phyloP scores from a whole-genome alignment of 2,888 invertebrate species.

The Mellilla xanthometata region DNA sequence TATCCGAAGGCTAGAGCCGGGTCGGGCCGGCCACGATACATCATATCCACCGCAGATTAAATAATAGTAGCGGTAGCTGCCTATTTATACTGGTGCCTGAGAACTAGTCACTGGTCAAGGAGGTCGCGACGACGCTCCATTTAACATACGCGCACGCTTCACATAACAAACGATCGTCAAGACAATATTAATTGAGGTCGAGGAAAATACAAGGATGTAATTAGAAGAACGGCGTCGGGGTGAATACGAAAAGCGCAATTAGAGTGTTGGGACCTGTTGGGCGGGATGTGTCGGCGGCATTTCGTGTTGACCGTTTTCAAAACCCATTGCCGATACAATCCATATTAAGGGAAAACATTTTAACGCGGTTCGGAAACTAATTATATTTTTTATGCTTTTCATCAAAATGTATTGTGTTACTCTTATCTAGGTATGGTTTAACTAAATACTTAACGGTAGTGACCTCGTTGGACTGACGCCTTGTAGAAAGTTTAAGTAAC shows the following conservation, averaged over 20 bases:
- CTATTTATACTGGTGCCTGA: constrained; percentile 52
- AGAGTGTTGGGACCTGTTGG: constrained; percentile 8
- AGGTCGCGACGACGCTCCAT: constrained; percentile 67
- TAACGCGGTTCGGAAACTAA: too few relatives aligned
- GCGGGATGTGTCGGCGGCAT: constrained; percentile 2
- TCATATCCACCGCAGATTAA: constrained; percentile 42
- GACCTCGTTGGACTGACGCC: too few relatives aligned
- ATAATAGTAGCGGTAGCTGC: constrained; percentile 32
- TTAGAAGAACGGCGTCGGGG: constrained; percentile 19
- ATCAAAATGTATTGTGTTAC: too few relatives aligned
- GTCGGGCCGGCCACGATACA: too few relatives aligned
- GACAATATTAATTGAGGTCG: constrained; percentile 34
- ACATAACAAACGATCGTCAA: constrained; percentile 42
- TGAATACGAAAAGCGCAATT: constrained; percentile 20
- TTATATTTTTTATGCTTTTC: too few relatives aligned
- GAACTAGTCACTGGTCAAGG: constrained; percentile 66
- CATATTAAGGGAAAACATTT: too few relatives aligned
- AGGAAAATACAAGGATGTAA: constrained; percentile 24
- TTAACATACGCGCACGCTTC: constrained; percentile 65
- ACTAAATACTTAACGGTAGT: too few relatives aligned
- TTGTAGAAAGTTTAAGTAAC: too few relatives aligned
- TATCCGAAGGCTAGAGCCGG: constrained; percentile 18
- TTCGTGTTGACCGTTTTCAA: constrained; percentile 3
- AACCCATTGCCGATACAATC: background rate
- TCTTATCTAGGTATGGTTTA: too few relatives aligned